Conservation (phyloP, 2,888 invertebrate species). For the Campoplex capitator region DNA sequence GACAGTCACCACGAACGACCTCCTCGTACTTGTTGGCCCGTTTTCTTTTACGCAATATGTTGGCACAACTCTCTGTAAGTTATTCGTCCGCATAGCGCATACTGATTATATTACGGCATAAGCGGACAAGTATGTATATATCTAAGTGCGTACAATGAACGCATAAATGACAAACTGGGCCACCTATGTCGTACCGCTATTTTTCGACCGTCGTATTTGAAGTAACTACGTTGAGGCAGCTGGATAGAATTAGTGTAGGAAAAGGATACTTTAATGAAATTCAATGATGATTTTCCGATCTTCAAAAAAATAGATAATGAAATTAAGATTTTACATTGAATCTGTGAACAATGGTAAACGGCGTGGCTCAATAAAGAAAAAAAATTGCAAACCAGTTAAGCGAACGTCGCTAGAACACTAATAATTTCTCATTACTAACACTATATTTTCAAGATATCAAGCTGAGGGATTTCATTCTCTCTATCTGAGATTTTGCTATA, state of each 20-base stretch:
- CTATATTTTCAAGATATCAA: background rate
- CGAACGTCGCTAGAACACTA: background rate
- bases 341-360: too few relatives aligned
- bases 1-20: conserved; percentile 52
- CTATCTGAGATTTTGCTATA: background rate
- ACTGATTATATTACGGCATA: conserved; percentile 70
- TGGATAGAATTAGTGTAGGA: background rate
- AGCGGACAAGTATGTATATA: conserved; percentile 53
- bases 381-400: background rate
- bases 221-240: background rate
- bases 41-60: conserved; percentile 26
- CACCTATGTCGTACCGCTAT: conserved; percentile 65
- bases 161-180: conserved; percentile 51
- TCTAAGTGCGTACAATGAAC: conserved; percentile 49
- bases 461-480: background rate
- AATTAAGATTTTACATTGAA: too few relatives aligned
- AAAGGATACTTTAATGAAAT: background rate
- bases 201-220: background rate
- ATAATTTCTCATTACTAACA: background rate
- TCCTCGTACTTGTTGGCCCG: conserved; percentile 59
- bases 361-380: background rate
- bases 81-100: conserved; percentile 66
- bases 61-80: conserved; percentile 48
- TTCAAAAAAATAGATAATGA: background rate
- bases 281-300: background rate